Percentiles rank a stretch among this genome's conserved stretches.
These are phyloP conservation scores for Willisornis vidua DNA, from an alignment of 2,113 vertebrate species.

Conservation along the genomic window DNA sequence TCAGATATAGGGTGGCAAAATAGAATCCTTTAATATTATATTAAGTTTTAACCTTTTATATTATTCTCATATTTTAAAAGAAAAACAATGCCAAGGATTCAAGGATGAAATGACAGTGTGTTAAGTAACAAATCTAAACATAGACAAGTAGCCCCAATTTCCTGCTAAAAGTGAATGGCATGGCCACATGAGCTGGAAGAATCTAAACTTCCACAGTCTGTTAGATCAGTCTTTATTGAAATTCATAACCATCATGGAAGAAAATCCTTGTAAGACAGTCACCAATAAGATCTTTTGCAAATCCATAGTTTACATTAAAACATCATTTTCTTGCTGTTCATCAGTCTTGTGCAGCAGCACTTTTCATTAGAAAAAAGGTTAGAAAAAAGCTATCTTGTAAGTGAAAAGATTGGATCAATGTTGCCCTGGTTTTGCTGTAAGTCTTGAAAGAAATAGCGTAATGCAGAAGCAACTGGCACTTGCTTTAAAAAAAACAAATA, in stretches of 20 bases:
- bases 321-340: not conserved
- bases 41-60: not conserved
- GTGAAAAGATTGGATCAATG: not conserved
- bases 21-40: not conserved
- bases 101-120: not conserved
- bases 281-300: not conserved
- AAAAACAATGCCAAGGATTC: not conserved
- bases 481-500: not conserved
- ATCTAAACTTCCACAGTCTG: not conserved
- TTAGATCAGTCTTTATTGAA: not conserved
- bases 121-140: not conserved
- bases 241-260: not conserved
- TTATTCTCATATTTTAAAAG: not conserved
- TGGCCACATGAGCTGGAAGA: not conserved
- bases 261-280: not conserved
- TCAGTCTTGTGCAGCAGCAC: accelerated
- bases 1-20: not conserved
- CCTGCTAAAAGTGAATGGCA: not conserved
- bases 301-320: not conserved
- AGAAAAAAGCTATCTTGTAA: accelerated
- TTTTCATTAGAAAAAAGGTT: not conserved
- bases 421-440: not conserved
- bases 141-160: not conserved
- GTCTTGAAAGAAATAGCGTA: not conserved
- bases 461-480: not conserved